Evolutionary conservation across 2,888 invertebrate species (phyloP), one percentile per base, ranked within the genome.

Genomic region (Drosophila subsilvestris): DNA sequence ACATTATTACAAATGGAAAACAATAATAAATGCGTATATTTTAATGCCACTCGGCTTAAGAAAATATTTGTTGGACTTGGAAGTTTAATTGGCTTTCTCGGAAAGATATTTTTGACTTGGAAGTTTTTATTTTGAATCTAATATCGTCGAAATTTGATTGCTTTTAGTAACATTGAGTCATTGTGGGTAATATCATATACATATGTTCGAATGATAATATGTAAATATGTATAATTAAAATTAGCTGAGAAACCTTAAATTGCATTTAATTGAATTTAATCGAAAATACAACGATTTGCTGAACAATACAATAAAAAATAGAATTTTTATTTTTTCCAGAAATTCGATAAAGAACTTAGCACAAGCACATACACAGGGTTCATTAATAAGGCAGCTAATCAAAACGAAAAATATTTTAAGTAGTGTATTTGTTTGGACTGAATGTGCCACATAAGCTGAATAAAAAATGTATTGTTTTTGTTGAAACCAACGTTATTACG

Each of bases 1-100:
- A 20, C 49, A 57, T 7, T 66, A 73, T 54, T 43, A 57, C 43
- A 70, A 67, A 32, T 78, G 79, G 79, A 76, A 63, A 17, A 60
- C 54, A 42, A 32, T 75, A 12, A 37, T 78, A 42, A 65, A 49
- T 17, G 60, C 67, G 0, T 47, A 51, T 22, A 29, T 60, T 18
- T 44, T 48, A 7, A 76, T 76, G 70, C 51, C 79, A 0, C 49
- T 53, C 18, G 47, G 43, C 3, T 44, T 67, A 14, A 54, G 56
- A 27, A n/a, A 29, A 3, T 74, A 56, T 49, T 58, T 75, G 9
- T 27, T 37, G 7, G 42, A 63, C 22, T 32, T 12, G 0, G 43
- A 53, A 9, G 14, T 22, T 9, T 47, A 14, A 17, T 9, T 7
- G 3, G 3, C 14, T 20, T n/a, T 17, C 6, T 20, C 42, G 14